These are phyloP conservation scores for Gouania willdenowi DNA, from an alignment of 2,797 vertebrate genomes.

Conservation along the genomic window DNA sequence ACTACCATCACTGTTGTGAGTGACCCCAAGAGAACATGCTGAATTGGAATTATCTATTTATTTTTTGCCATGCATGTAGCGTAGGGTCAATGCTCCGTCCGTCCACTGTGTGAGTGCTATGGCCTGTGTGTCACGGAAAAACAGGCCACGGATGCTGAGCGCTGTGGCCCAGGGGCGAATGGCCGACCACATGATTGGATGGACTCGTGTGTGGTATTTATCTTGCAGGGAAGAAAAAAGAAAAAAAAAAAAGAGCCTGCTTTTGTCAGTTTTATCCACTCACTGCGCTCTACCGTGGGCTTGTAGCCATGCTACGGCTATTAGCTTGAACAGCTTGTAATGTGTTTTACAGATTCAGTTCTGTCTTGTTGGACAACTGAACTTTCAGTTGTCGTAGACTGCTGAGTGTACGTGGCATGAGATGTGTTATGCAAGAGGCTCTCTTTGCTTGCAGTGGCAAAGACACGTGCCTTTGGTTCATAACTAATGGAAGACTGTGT, in stretches of 20 bases:
- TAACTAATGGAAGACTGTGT: slow-evolving; percentile 71
- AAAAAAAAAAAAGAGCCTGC: slow-evolving; percentile 54
- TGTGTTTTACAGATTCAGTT: neutral
- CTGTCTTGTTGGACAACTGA: slow-evolving; percentile 1
- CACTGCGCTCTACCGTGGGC: slow-evolving; percentile 12
- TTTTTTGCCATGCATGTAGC: slow-evolving; percentile 14
- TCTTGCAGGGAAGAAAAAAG: too few species aligned
- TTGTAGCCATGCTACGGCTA: slow-evolving; percentile 23
- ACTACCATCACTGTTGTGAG: slow-evolving; percentile 34
- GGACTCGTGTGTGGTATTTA: slow-evolving; percentile 57
- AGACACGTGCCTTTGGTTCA: slow-evolving; percentile 67
- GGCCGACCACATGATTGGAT: slow-evolving; percentile 61
- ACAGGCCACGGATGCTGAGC: slow-evolving; percentile 60
- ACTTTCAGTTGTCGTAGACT: slow-evolving; percentile 22
- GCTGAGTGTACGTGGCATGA: slow-evolving; percentile 31
- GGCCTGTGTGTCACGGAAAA: slow-evolving; percentile 63
- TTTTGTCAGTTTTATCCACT: slow-evolving; percentile 44
- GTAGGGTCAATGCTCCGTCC: slow-evolving; percentile 21
- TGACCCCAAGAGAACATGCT: slow-evolving; percentile 35
- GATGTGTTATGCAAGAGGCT: slow-evolving; percentile 67
- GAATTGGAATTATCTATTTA: too few species aligned
- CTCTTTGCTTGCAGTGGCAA: slow-evolving; percentile 58
- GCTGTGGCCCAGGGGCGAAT: slow-evolving; percentile 53
- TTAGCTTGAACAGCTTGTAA: neutral
- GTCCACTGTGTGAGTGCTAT: slow-evolving; percentile 28